Evolutionary conservation across 1,140 invertebrate species (phyloP), one percentile per base, ranked within the genome.

Genomic region (Halictus rubicundus): DNA sequence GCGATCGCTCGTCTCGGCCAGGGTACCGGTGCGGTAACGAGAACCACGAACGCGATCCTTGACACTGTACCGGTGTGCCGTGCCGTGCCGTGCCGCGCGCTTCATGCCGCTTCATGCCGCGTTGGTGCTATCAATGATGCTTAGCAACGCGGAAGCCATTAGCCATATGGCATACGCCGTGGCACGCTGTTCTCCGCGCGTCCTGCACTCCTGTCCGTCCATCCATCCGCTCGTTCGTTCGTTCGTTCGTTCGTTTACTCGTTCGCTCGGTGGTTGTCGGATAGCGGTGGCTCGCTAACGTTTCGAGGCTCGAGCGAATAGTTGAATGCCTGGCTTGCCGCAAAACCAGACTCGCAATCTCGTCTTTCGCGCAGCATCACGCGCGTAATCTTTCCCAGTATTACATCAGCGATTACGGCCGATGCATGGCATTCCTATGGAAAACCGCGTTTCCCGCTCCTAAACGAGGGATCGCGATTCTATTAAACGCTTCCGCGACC

Each of bases 91-190:
- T 5, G 49, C 49, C 14, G 49, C 39, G 46, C 46, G 46, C 19
- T 21, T 52, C 49, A 52, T 52, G 54, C 54, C 54, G 54, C 54
- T n/a, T 57, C 54, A n/a, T n/a, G n/a, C 54, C 54, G 54, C 54
- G 27, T 52, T 74, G 79, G 78, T 73, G 60, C 86, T 89, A 89
- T 89, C 88, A 87, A 86, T 90, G 89, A 89, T 85, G 88, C 77
- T 87, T 76, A 83, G 85, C 89, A 90, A 90, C 89, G 89, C 89
- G 89, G 89, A 90, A 90, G 89, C 90, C 88, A 89, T 90, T 88
- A 88, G 89, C 90, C 90, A 90, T 91, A 91, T 91, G 90, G 89
- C 90, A 82, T 88, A 90, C 82, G 84, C 86, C 87, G 87, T 86
- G 72, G 77, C 81, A 71, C 81, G 81, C 63, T 84, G 69, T 78